phyloP scores from a whole-genome alignment of 2,797 vertebrate genomes.

The Antennarius maculatus region DNA sequence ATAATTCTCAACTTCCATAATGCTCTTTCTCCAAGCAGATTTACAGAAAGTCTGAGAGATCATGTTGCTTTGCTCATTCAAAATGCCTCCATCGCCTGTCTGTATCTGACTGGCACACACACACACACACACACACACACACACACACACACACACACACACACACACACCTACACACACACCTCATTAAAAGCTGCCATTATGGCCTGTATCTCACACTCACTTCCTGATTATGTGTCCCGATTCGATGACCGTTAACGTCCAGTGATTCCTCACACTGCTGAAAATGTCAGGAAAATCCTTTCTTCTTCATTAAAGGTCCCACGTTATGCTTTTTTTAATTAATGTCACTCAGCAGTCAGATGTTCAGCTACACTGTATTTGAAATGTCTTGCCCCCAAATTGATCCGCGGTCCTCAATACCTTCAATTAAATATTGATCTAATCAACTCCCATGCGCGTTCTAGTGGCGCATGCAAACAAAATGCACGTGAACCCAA shows the following conservation, averaged over 20 bases:
- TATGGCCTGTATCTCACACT: slow-evolving; percentile 26
- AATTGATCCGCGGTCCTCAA: too few relatives aligned
- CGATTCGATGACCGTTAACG: not conserved
- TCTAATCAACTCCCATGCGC: too few relatives aligned
- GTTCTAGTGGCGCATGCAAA: too few relatives aligned
- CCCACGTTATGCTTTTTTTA: too few relatives aligned
- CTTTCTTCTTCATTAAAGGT: not conserved
- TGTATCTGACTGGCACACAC: not conserved
- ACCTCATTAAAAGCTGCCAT: slow-evolving; percentile 46
- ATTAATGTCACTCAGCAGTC: too few relatives aligned
- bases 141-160: slow-evolving; percentile 2
- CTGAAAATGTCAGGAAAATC: not conserved
- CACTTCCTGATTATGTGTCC: not conserved
- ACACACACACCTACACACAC: slow-evolving; percentile 10
- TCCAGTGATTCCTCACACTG: not conserved
- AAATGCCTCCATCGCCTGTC: not conserved
- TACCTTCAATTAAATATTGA: too few relatives aligned
- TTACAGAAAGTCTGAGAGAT: slow-evolving; percentile 29
- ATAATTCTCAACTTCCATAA: slow-evolving; percentile 42
- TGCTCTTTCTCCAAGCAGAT: slow-evolving; percentile 25
- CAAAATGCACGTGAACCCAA: too few relatives aligned
- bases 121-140: slow-evolving; percentile 1
- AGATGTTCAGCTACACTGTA: too few relatives aligned
- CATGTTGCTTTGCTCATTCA: slow-evolving; percentile 20
- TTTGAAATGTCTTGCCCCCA: too few relatives aligned